These are phyloP conservation scores for Trematomus loennbergii DNA, from an alignment of 2,113 vertebrate genomes.

Conservation along the genomic window DNA sequence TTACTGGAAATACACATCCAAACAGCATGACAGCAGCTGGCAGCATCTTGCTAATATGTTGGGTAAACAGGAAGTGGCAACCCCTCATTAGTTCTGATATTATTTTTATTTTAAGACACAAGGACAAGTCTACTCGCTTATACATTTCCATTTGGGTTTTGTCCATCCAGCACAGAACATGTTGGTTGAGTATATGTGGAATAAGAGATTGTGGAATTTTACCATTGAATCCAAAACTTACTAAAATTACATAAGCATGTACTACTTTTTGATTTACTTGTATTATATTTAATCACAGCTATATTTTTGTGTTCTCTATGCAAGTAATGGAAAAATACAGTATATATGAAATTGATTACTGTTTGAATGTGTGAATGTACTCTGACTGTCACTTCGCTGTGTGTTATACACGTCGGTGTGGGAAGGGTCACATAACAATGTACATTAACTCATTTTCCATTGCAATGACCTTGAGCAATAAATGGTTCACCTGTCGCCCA, in stretches of 20 bases:
- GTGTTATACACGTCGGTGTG: not conserved
- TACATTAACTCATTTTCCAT: constrained; percentile 14
- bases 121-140: not conserved
- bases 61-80: constrained; percentile 38
- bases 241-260: not conserved
- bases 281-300: not conserved
- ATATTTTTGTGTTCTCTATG: not conserved
- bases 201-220: not conserved
- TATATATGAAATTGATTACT: no score
- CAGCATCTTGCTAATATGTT: constrained; percentile 15
- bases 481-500: constrained; percentile 17
- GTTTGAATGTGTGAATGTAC: not conserved
- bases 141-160: constrained; percentile 6
- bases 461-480: constrained; percentile 24
- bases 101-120: constrained; percentile 25
- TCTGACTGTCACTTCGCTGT: not conserved
- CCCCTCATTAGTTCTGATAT: constrained; percentile 29
- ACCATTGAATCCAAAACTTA: not conserved
- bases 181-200: no score
- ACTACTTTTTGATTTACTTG: not conserved
- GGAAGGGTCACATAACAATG: not conserved
- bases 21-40: constrained; percentile 1
- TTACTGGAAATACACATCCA: constrained; percentile 41
- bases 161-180: not conserved
- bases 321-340: not conserved